These are phyloP conservation scores for Xylophagus ater DNA, from an alignment of 2,888 invertebrate species.

Conservation along the genomic window DNA sequence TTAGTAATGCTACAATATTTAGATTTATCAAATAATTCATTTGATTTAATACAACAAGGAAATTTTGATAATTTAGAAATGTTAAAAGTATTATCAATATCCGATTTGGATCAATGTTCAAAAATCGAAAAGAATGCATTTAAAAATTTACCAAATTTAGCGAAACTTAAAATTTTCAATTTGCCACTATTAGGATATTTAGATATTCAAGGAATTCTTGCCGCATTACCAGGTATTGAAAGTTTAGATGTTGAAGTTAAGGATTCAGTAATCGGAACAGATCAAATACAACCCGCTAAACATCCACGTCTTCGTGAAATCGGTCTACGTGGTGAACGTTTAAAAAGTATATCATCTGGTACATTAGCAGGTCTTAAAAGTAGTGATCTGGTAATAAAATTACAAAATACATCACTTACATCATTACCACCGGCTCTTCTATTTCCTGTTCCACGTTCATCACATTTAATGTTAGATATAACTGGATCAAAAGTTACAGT, in stretches of 20 bases:
- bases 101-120: constrained; percentile 54
- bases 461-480: constrained; percentile 65
- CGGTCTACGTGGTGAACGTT: constrained; percentile 60
- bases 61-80: constrained; percentile 63
- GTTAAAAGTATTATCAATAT: constrained; percentile 52
- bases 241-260: constrained; percentile 75
- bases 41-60: constrained; percentile 60
- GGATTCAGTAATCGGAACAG: constrained; percentile 67
- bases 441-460: constrained; percentile 79
- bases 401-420: constrained; percentile 70
- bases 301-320: constrained; percentile 67
- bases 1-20: constrained; percentile 58
- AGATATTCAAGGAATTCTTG: constrained; percentile 76
- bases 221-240: constrained; percentile 61
- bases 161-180: constrained; percentile 57
- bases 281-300: constrained; percentile 65
- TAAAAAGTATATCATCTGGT: constrained; percentile 70
- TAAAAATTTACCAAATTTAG: constrained; percentile 56
- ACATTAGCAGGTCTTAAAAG: constrained; percentile 73
- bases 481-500: constrained; percentile 66
- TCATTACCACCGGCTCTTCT: constrained; percentile 69
- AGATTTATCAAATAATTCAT: constrained; percentile 77
- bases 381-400: constrained; percentile 55
- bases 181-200: constrained; percentile 72
- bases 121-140: constrained; percentile 77